Evolutionary conservation across 2,888 invertebrate species (phyloP), one percentile per base, ranked within the genome.

Genomic region (Lasioglossum zephyrum): DNA sequence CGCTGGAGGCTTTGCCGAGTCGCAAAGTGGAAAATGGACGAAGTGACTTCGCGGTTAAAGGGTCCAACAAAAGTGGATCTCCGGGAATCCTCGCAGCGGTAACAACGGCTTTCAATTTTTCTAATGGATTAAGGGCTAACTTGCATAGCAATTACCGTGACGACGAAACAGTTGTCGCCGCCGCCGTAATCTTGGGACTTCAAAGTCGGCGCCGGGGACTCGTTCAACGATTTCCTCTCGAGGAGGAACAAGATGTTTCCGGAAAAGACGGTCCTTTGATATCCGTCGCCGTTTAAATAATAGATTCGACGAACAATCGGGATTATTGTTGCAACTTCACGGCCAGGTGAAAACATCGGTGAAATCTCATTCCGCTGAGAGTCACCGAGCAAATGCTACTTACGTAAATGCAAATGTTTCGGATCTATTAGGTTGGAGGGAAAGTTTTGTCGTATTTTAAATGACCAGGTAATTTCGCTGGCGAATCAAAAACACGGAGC

Each of bases 1-100:
- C 44, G 63, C 79, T 80, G 86, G 78, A 76, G 87, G 81, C 77
- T 80, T 75, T 81, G 81, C 69, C 79, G 86, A 74, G 73, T 84
- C 75, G 88, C 86, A 88, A 91, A 88, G 87, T 89, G 89, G 91
- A 87, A 88, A 90, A 89, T 91, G 91, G 86, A 88, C 88, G 85
- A 83, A 89, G 84, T 77, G 84, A 82, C 80, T 87, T 75, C 63
- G 60, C 79, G 79, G 84, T 84, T 87, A 84, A 85, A 84, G 91
- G 82, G 84, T 84, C 79, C 80, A 60, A 81, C 81, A 74, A 83
- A 81, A 88, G 88, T 79, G 83, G 81, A 88, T 86, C 79, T 66
- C 76, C 53, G 72, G 41, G 70, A 36, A 75, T 41, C 41, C 76
- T 60, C 31, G 66, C 70, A 36, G 47, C 63, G 73, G 69, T 66